Evolutionary conservation across 2,797 vertebrate genomes (phyloP), one percentile per base, ranked within the genome.

Genomic region (Ispidina picta): DNA sequence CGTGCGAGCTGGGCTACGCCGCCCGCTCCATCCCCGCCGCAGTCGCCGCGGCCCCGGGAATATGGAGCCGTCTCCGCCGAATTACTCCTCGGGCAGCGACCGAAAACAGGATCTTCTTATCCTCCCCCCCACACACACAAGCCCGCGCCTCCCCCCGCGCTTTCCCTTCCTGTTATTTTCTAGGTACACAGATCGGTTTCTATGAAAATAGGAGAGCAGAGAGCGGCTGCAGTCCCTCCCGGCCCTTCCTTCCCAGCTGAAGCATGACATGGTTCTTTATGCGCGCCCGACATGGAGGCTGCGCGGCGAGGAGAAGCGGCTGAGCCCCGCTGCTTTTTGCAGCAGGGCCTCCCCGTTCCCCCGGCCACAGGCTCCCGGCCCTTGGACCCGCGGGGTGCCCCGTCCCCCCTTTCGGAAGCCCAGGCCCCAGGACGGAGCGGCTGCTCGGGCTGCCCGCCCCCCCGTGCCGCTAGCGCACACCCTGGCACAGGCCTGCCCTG

Each of bases 61-160:
- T 59, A 94, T 96, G 96, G 96, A 95, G 71, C 94, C 95, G 95
- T 89, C 92, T 89, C 92, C 91, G 49, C 93, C 68, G 80, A 93
- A 89, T 95, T 94, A 86, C 83, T 94, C 94, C 94, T 93, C 68
- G 92, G 96, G 94, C 96, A 94, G 96, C 93, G 94, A 95, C 97
- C 95, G 90, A 92, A 94, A 86, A 95, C 97, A 94, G 93, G 95
- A 89, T 90, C 97, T 89, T 92, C 84, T 80, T 72, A 80, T 88
- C 41, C 88, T 33, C 65, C 51, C 69, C 33, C 28, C 66, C 51
- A n/a, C 33, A 33, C 33, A 33, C 68, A 22, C 31, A 31, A 54
- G 59, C 81, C 87, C 78, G 70, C 92, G 77, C 85, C 78, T 66
- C 87, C 83, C 87, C 77, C 75, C 83, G 78, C 63, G 69, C 92